Percentiles rank a stretch among this genome's conserved stretches.
Conservation (phyloP, 2,888 invertebrate species). For the Pyrochroa serraticornis region DNA sequence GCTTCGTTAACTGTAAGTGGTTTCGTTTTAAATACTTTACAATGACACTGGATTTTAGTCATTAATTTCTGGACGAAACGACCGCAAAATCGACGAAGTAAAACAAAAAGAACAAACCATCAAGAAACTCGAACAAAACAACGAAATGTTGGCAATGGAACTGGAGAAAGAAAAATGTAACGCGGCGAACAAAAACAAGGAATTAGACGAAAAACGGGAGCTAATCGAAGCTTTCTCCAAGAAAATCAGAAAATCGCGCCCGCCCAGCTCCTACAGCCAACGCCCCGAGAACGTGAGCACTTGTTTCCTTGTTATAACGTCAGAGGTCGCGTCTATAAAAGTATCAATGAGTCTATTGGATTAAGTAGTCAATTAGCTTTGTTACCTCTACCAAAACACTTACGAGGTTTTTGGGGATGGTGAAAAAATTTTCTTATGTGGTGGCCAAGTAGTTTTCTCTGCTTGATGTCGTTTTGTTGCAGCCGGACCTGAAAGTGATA, state of each 20-base stretch:
- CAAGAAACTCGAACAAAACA: conserved; percentile 54
- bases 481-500: conserved; percentile 28
- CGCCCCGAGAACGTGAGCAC: conserved; percentile 21
- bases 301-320: conserved; percentile 1
- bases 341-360: too few relatives aligned
- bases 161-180: conserved; percentile 61
- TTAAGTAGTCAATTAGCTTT: too few relatives aligned
- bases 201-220: conserved; percentile 59
- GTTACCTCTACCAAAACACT: too few relatives aligned
- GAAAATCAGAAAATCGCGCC: conserved; percentile 47
- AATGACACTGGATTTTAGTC: conserved; percentile 52
- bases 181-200: conserved; percentile 60
- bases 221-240: conserved; percentile 61
- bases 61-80: conserved; percentile 61
- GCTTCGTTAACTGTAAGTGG: conserved; percentile 64
- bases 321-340: too few relatives aligned
- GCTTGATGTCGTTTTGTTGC: neutral
- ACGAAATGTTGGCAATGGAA: conserved; percentile 45
- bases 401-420: too few relatives aligned
- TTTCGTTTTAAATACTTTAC: neutral
- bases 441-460: too few relatives aligned
- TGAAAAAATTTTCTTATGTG: too few relatives aligned
- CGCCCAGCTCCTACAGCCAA: conserved; percentile 25
- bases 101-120: conserved; percentile 61
- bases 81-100: conserved; percentile 60